Conservation (phyloP, 2,888 invertebrate species). For the Matsumyia berberina region DNA sequence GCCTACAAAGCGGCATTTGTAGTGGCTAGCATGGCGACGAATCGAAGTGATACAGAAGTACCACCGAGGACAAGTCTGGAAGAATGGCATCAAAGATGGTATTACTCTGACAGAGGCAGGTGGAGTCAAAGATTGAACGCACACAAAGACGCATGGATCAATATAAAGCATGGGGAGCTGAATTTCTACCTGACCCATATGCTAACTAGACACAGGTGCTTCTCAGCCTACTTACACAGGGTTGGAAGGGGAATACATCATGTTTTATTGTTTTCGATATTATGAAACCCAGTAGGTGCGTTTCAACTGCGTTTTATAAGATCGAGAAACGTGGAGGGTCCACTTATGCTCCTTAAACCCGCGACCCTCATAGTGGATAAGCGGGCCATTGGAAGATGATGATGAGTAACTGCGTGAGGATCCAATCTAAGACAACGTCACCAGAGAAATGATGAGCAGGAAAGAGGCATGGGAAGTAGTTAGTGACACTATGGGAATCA, state of each 20-base stretch:
- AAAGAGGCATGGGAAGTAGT: neutral
- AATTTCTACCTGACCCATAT: neutral
- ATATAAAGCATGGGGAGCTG: no score
- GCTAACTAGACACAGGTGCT: no score
- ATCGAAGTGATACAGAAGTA: neutral
- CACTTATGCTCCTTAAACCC: no score
- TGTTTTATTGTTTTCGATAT: neutral
- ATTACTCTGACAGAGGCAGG: neutral
- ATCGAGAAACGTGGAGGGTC: no score
- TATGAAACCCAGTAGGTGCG: neutral
- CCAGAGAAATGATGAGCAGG: no score
- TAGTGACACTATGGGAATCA: neutral
- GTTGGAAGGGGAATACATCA: neutral
- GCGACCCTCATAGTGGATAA: no score
- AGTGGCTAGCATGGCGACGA: neutral
- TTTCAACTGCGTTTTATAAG: no score
- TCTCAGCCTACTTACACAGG: neutral
- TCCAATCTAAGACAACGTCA: neutral
- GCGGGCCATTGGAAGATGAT: no score
- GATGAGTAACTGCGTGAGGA: neutral
- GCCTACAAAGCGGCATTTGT: no score
- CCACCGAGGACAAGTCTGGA: neutral
- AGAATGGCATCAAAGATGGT: neutral
- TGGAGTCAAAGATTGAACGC: neutral
- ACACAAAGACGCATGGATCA: no score